Base-by-base conservation (phyloP, 2,113 vertebrate species). In the Oncorhynchus clarkii region DNA sequence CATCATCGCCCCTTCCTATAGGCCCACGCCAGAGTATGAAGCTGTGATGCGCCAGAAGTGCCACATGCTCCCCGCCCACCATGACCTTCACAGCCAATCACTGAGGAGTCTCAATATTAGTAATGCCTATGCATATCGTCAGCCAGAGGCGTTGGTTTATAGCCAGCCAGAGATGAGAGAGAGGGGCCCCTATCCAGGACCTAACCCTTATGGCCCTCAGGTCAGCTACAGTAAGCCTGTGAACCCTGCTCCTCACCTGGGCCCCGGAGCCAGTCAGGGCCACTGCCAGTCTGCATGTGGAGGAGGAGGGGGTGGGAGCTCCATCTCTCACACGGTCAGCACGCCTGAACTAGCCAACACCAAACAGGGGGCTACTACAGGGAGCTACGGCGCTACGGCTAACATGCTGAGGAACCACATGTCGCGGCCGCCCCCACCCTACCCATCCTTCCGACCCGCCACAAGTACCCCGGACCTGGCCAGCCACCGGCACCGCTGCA, bases 141-240 rank as follows among this genome's bases (percentile, higher is more conserved):
- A 97, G 81, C 95, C 96, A 0, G 96, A 97, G 88, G 94, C 94
- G 12, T 89, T 99, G 80, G 97, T 98, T 70, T 97, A 98, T 80
- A 99, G 98, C 86, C 97, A 99, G 75, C 97, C 98, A 0, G 98
- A 99, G 90, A 97, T 99, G 85, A 92, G 94, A 60, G 96, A 99
- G 78, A 89, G 95, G 74, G 91, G 92, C 45, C 91, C 85, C 6
- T 92, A 91, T 71, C 89, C 88, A 7, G 87, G 84, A 73, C 91
- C 92, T 0, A 77, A 93, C 62, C 80, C 92, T 0, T 98, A 97
- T 0, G 89, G 85, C 7, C 82, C 86, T 64, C 91, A 92, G 91
- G 89, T 94, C 3, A 88, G 89, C 81, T 97, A 97, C 3, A 96
- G 92, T 82, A 95, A 95, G 14, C 95, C 92, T 0, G 83, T 95